Percentiles rank a stretch among this genome's conserved stretches.
Evolutionary conservation across 2,113 vertebrate species (phyloP).

Genomic region (Phrynosoma platyrhinos): DNA sequence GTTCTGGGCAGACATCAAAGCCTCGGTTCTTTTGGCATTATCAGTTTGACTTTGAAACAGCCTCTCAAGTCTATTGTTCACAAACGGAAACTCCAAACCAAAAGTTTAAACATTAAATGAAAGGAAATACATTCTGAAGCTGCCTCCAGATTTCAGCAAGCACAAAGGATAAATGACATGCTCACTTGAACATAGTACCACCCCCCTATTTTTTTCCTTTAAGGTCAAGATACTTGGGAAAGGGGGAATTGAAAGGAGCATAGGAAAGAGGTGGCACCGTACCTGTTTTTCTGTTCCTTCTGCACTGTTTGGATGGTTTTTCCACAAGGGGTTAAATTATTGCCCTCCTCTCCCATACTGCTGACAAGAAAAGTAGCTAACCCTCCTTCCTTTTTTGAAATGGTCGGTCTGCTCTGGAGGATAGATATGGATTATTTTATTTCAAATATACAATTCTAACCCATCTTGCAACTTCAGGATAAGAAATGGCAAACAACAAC

Average conservation of each 20-base stretch:
- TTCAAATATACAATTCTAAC: background rate
- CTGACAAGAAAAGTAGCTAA: no score
- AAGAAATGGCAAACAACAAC: background rate
- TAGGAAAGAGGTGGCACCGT: background rate
- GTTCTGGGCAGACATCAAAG: background rate
- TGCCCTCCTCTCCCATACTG: no score
- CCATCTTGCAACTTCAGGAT: background rate
- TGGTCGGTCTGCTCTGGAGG: no score
- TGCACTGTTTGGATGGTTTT: no score
- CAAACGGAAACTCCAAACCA: conserved; percentile 12
- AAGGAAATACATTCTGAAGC: background rate
- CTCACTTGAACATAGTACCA: background rate
- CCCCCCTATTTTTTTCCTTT: background rate
- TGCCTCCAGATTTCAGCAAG: background rate
- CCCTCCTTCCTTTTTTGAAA: no score
- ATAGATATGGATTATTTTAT: background rate
- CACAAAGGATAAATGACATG: background rate
- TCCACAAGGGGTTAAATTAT: no score
- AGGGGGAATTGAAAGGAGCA: background rate
- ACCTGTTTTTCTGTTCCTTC: background rate
- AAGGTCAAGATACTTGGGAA: background rate
- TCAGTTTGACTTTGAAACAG: conserved; percentile 2
- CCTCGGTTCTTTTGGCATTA: background rate
- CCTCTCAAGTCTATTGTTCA: conserved; percentile 11
- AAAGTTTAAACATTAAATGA: conserved; percentile 24